phyloP scores from a whole-genome alignment of 2,797 vertebrate genomes.

The Geotrypetes seraphini region DNA sequence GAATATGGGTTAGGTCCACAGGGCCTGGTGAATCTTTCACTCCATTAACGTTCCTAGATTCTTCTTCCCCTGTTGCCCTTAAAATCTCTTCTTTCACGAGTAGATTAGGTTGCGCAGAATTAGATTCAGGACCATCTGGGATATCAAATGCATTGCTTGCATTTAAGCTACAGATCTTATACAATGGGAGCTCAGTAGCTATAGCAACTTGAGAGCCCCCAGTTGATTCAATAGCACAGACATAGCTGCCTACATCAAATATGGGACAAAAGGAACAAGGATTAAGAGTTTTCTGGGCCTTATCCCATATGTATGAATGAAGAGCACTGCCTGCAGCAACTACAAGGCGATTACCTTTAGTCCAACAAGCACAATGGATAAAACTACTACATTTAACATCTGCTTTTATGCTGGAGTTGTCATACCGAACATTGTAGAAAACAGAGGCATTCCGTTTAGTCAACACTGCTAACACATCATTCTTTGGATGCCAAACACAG shows the following conservation, averaged over 20 bases:
- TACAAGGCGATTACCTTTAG: slow-evolving; percentile 80
- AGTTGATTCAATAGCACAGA: slow-evolving; percentile 74
- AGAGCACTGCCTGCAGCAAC: slow-evolving; percentile 75
- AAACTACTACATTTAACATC: slow-evolving; percentile 69
- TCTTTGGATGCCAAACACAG: slow-evolving; percentile 87
- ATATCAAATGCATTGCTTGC: slow-evolving; percentile 68
- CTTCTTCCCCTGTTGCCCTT: slow-evolving; percentile 59
- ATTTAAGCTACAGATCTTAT: slow-evolving; percentile 74
- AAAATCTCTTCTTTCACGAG: slow-evolving; percentile 54
- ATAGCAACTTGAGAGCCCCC: slow-evolving; percentile 76
- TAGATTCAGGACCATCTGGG: slow-evolving; percentile 34
- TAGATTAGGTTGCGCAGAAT: slow-evolving; percentile 35
- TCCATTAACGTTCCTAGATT: slow-evolving; percentile 41
- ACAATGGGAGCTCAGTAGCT: slow-evolving; percentile 78
- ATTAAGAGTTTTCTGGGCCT: slow-evolving; percentile 68
- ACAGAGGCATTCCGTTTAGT: slow-evolving; percentile 77
- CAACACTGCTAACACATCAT: slow-evolving; percentile 71
- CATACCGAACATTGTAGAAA: slow-evolving; percentile 64
- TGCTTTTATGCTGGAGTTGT: slow-evolving; percentile 65
- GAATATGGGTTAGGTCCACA: slow-evolving; percentile 70
- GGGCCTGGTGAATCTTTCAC: slow-evolving; percentile 56
- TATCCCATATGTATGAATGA: slow-evolving; percentile 83
- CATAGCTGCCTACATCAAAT: slow-evolving; percentile 77
- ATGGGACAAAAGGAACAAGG: slow-evolving; percentile 78
- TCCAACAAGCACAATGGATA: slow-evolving; percentile 85